Base-by-base conservation (phyloP, 2,113 vertebrate species). In the Otocyon megalotis region DNA sequence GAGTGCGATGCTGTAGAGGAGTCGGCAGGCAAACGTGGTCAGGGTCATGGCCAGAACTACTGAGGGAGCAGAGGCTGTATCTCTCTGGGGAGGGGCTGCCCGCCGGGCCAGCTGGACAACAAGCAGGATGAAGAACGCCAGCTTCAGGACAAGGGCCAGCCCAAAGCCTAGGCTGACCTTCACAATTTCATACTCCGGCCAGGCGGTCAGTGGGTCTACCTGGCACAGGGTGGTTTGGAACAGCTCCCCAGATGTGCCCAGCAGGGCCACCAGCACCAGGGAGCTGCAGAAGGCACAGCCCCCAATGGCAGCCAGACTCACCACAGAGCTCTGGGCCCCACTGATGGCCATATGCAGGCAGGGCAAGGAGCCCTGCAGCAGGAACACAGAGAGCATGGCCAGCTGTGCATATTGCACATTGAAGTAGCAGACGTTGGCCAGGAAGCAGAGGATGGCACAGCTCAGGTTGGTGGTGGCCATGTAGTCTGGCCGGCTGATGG, bases 101-200 rank as follows among this genome's bases (percentile, higher is more conserved):
- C 97, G 58, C 74, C 92, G 96, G 12, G 96, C 97, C 89, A 60
- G 89, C 28, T 95, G 97, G 83, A 98, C 13, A 0, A 98, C 60
- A 50, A 98, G 95, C 13, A 98, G 30, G 17, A 86, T 14, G 8
- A 98, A 93, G 11, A 98, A 98, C 3, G 97, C 77, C 20, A 99
- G 14, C 65, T 99, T 98, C 56, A 99, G 85, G 2, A 96, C 2
- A 1, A 98, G 93, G 1, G 99, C 98, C 17, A 99, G 85, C 77
- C 98, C 93, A 32, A 99, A 98, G n/a, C 97, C 98, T 83, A 99
- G 96, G 83, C 97, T 96, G 83, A 99, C 97, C 94, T 99, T 99
- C 1, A 98, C 35, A 0, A 98, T 98, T 90, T 99, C 98, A 0
- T 99, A 99, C 1, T 98, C 97, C 1, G 98, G 98, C 53, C 98